These are phyloP conservation scores for Centroberyx gerrardi DNA, from an alignment of 2,797 vertebrate species.

Conservation along the genomic window DNA sequence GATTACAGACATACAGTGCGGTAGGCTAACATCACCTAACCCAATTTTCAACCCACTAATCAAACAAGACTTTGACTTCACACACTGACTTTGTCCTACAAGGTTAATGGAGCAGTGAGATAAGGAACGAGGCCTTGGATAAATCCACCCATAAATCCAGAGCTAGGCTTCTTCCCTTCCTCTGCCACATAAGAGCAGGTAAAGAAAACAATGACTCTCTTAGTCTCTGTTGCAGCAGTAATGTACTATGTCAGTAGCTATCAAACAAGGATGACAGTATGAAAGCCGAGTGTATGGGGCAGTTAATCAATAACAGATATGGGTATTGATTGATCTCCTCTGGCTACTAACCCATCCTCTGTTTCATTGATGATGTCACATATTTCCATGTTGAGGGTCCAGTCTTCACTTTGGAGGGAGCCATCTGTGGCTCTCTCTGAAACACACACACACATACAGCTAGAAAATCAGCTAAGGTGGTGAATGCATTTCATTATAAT, in stretches of 20 bases:
- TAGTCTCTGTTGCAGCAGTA: not conserved
- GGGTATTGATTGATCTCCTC: slow-evolving; percentile 2
- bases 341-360: slow-evolving; percentile 93
- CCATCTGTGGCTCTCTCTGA: slow-evolving; percentile 97
- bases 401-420: slow-evolving; percentile 97
- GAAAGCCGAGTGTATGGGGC: not conserved
- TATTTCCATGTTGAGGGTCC: slow-evolving; percentile 99
- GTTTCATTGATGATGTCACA: slow-evolving; percentile 99
- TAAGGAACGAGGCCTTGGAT: slow-evolving; percentile 60
- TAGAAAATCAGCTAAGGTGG: not conserved
- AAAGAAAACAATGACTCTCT: not conserved
- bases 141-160: slow-evolving; percentile 31
- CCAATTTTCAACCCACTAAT: slow-evolving; percentile 52
- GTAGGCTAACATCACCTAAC: slow-evolving; percentile 8
- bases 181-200: slow-evolving; percentile 11
- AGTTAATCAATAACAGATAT: slow-evolving; percentile 38
- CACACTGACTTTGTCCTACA: slow-evolving; percentile 54
- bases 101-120: slow-evolving; percentile 67
- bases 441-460: slow-evolving; percentile 24
- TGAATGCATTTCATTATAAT: not conserved
- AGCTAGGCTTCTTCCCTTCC: slow-evolving; percentile 14
- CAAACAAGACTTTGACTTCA: slow-evolving; percentile 75
- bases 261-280: not conserved
- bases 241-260: slow-evolving; percentile 17
- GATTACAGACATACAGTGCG: slow-evolving; percentile 1